Conservation (phyloP, 2,797 vertebrate species). For the Leptodactylus fallax region DNA sequence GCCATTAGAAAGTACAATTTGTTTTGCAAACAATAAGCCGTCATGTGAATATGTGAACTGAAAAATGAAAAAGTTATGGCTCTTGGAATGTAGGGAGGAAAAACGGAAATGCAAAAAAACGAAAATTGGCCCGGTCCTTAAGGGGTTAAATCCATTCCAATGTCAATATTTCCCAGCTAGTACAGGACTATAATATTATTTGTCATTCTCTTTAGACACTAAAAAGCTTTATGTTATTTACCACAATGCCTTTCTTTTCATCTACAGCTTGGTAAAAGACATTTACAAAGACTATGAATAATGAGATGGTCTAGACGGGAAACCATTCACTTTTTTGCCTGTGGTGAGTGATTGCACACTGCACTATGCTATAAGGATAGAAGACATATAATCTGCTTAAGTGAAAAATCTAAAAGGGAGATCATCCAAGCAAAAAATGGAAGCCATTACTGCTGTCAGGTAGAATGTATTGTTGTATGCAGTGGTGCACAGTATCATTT, state of each 20-base stretch:
- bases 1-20: no score
- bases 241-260: not conserved
- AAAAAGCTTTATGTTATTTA: conserved; percentile 3
- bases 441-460: conserved; percentile 39
- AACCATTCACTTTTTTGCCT: conserved; percentile 9
- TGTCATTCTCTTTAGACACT: not conserved
- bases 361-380: conserved; percentile 15
- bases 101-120: no score
- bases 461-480: conserved; percentile 40
- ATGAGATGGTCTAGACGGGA: conserved; percentile 34
- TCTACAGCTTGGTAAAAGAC: conserved; percentile 9
- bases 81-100: no score
- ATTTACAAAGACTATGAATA: conserved; percentile 26
- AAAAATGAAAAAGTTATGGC: no score
- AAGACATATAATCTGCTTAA: conserved; percentile 45
- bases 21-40: no score
- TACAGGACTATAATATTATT: not conserved
- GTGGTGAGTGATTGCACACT: conserved; percentile 39
- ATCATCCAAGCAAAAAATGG: conserved; percentile 52
- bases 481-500: conserved; percentile 31
- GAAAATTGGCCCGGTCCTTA: no score
- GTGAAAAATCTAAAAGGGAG: conserved; percentile 37
- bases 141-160: not conserved
- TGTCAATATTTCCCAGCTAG: not conserved
- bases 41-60: no score